A percentile compares a stretch with the other conserved stretches of the same genome.
Conservation (phyloP, 2,113 vertebrate genomes). For the Rhegmatorhina hoffmannsi region DNA sequence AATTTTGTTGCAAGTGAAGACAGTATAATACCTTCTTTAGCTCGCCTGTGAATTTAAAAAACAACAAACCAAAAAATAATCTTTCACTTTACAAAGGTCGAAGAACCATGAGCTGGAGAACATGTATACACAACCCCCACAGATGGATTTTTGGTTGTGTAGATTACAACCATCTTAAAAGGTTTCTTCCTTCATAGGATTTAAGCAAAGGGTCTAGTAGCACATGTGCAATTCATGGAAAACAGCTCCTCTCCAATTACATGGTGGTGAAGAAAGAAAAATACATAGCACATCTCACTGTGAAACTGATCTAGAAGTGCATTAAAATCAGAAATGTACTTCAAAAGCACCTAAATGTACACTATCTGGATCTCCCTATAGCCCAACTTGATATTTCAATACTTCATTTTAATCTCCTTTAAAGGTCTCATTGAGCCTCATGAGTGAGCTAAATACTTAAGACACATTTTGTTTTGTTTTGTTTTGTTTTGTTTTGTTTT, state of each 20-base stretch:
- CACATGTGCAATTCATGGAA: neutral
- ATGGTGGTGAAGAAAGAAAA: neutral
- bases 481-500: neutral
- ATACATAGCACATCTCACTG: neutral
- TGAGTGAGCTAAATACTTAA: neutral
- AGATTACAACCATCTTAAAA: neutral
- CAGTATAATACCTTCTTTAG: neutral
- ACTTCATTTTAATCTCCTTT: neutral
- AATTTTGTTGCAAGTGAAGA: neutral
- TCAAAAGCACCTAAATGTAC: neutral
- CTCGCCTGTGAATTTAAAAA: neutral
- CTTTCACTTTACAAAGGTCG: neutral
- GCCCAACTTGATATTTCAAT: neutral
- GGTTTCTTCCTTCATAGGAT: neutral
- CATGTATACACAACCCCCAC: neutral
- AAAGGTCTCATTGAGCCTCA: neutral
- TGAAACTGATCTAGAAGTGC: neutral
- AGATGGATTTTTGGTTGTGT: neutral
- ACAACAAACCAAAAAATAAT: neutral
- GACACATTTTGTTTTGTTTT: neutral
- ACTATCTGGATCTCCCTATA: neutral
- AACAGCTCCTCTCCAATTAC: neutral
- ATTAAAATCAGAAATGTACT: neutral
- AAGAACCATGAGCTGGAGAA: neutral
- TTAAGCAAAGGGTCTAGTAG: neutral